A percentile compares a stretch with the other conserved stretches of the same genome.
Evolutionary conservation across 2,888 invertebrate genomes (phyloP).

Genomic region (Euclidia mi): DNA sequence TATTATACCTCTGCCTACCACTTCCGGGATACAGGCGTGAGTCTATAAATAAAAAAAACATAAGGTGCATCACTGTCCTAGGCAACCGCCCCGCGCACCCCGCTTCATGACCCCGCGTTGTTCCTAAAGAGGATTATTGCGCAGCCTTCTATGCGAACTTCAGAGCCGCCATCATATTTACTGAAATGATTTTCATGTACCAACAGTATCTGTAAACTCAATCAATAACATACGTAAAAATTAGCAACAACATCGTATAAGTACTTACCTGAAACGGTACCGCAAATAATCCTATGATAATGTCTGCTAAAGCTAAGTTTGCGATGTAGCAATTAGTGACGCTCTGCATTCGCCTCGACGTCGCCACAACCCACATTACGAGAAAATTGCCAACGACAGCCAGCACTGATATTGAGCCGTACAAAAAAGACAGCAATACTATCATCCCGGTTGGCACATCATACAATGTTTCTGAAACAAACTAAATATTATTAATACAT

Average conservation of each 20-base stretch:
- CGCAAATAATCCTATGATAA: constrained; percentile 95
- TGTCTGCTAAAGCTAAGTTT: constrained; percentile 96
- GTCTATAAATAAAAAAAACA: too few species aligned
- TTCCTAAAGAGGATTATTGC: too few species aligned
- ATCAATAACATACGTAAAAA: background rate
- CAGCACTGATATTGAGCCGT: constrained; percentile 95
- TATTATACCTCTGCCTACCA: too few species aligned
- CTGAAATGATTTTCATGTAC: background rate
- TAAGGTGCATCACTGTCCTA: too few species aligned
- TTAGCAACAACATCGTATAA: background rate
- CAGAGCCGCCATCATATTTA: constrained; percentile 3
- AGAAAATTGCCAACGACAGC: constrained; percentile 95
- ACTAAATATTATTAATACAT: too few species aligned
- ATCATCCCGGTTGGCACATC: constrained; percentile 94
- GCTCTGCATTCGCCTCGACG: constrained; percentile 94
- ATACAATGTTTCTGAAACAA: constrained; percentile 91
- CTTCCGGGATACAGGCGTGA: too few species aligned
- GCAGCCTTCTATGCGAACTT: too few species aligned
- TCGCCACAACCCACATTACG: constrained; percentile 96
- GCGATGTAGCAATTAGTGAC: constrained; percentile 96
- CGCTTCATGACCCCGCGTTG: too few species aligned
- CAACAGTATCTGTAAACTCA: background rate
- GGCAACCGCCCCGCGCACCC: too few species aligned
- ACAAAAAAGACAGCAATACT: constrained; percentile 93
- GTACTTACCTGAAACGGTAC: constrained; percentile 93